phyloP scores from a whole-genome alignment of 2,888 invertebrate genomes.

The Polydesmus complanatus region DNA sequence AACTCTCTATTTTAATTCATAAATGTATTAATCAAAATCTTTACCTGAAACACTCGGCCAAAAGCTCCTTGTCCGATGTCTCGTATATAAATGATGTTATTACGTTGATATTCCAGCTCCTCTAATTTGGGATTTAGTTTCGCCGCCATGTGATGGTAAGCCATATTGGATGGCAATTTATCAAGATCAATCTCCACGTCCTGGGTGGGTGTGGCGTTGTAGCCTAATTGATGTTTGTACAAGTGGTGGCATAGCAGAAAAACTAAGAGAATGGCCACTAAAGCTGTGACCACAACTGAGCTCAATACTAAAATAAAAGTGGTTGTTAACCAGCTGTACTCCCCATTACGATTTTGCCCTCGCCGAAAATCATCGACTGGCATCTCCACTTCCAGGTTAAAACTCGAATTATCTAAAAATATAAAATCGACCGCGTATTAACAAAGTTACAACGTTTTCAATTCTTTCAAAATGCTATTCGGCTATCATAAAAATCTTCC shows the following conservation, averaged over 20 bases:
- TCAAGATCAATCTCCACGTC: constrained; percentile 77
- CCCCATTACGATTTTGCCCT: neutral
- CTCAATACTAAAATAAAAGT: constrained; percentile 60
- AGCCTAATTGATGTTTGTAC: constrained; percentile 49
- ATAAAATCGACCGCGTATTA: too few species aligned
- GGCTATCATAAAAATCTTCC: neutral
- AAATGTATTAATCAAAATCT: neutral
- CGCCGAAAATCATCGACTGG: constrained; percentile 2
- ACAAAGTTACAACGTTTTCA: too few species aligned
- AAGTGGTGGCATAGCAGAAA: constrained; percentile 59
- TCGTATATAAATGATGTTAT: constrained; percentile 85
- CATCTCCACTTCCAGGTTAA: constrained; percentile 10
- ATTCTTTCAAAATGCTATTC: neutral
- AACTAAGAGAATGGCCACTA: constrained; percentile 54
- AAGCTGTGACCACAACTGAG: constrained; percentile 53
- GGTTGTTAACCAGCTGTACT: constrained; percentile 45
- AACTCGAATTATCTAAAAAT: constrained; percentile 12
- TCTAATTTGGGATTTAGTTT: constrained; percentile 83
- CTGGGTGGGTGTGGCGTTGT: constrained; percentile 49
- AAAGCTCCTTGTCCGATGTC: constrained; percentile 93
- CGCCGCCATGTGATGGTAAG: constrained; percentile 72
- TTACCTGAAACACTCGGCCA: constrained; percentile 67
- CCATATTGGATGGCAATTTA: constrained; percentile 72
- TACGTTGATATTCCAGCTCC: constrained; percentile 83
- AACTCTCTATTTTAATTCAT: too few species aligned